Percentiles rank a stretch among this genome's conserved stretches.
Conservation (phyloP, 2,888 invertebrate genomes). For the Drosophila pseudotalamancana region DNA sequence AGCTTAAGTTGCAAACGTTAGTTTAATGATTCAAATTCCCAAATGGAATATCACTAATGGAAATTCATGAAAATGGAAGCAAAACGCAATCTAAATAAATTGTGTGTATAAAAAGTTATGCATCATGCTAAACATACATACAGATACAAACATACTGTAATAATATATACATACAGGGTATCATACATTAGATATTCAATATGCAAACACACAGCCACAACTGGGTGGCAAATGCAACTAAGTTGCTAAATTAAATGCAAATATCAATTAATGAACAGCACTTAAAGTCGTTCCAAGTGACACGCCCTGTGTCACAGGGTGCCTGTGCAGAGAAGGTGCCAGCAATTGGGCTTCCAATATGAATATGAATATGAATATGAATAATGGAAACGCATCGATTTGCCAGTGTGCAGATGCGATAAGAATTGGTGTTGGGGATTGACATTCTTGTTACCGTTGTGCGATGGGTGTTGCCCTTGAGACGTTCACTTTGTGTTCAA, state of each 20-base stretch:
- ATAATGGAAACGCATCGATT: background rate
- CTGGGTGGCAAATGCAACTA: conserved; percentile 8
- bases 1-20: background rate
- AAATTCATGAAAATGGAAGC: background rate
- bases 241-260: conserved; percentile 15
- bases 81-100: background rate
- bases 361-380: background rate
- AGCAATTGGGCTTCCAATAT: background rate
- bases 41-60: background rate
- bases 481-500: conserved; percentile 28
- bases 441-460: background rate
- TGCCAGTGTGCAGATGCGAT: too few relatives aligned
- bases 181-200: background rate
- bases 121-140: background rate
- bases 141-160: background rate
- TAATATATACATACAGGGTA: background rate
- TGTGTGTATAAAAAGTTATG: too few relatives aligned
- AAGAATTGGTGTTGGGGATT: background rate
- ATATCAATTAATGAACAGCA: conserved; percentile 8
- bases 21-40: background rate
- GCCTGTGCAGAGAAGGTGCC: background rate
- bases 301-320: background rate
- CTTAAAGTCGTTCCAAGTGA: background rate
- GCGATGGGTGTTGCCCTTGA: conserved; percentile 36
- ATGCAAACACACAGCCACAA: background rate